phyloP scores from a whole-genome alignment of 2,113 vertebrate genomes.

The Speoplatyrhinus poulsoni region DNA sequence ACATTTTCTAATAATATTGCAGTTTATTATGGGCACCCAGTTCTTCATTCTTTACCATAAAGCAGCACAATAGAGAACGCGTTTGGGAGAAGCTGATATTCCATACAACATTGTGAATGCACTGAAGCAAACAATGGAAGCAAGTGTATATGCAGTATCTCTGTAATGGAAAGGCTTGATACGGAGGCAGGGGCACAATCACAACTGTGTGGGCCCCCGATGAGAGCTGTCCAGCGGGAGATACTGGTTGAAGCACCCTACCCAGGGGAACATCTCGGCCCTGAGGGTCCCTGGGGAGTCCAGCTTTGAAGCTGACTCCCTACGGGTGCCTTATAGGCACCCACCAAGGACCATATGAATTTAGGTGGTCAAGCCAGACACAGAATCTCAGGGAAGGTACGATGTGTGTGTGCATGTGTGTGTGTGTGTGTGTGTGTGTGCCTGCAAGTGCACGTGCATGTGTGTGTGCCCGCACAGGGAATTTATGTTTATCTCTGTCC shows the following conservation, averaged over 20 bases:
- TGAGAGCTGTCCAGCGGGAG: conserved; percentile 63
- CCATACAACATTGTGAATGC: conserved; percentile 45
- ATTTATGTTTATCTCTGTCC: conserved; percentile 21
- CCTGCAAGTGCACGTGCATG: neutral
- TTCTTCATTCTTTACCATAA: conserved; percentile 22
- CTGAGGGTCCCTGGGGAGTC: conserved; percentile 48
- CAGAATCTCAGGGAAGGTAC: conserved; percentile 5
- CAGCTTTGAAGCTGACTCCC: conserved; percentile 49
- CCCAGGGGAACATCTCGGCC: conserved; percentile 43
- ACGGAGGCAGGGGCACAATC: conserved; percentile 63
- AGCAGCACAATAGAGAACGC: conserved; percentile 33
- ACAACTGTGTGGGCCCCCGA: conserved; percentile 47
- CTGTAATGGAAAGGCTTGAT: conserved; percentile 60
- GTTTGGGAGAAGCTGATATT: conserved; percentile 50
- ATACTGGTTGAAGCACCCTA: conserved; percentile 53
- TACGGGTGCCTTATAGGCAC: conserved; percentile 61
- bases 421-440: conserved; percentile 4
- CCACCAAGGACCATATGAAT: conserved; percentile 32
- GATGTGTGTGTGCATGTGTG: neutral
- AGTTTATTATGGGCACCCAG: conserved; percentile 10
- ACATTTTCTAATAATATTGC: neutral
- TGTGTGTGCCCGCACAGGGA: neutral
- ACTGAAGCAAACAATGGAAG: conserved; percentile 55
- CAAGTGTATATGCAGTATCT: conserved; percentile 37
- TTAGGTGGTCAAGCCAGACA: conserved; percentile 23